Base-by-base conservation (phyloP, 2,113 vertebrate species). In the Pristiophorus japonicus region DNA sequence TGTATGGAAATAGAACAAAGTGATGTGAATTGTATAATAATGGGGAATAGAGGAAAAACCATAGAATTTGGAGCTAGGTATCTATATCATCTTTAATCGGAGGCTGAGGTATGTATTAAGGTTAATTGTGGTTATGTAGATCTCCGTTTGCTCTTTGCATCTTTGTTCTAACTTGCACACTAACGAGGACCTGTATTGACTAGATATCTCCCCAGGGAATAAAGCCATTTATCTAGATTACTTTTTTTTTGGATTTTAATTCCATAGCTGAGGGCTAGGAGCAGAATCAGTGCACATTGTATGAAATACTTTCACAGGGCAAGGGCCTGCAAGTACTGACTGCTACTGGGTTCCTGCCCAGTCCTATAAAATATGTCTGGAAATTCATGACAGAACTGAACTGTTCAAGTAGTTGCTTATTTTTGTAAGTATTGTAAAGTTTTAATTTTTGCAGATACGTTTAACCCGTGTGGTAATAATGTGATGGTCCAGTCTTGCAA, bases 111-210 rank as follows among this genome's bases (percentile, higher is more conserved):
- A 94, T 27, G 93, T 34, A 94, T 94, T 94, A 94, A 70, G 93
- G 27, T 94, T 94, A 94, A 70, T 94, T 94, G 93, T 94, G 93
- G 93, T 94, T 73, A 94, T 70, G 65, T 51, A 70, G 65, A 67
- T 94, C 42, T 62, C 93, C 34, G 93, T 94, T 94, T 94, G 93
- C 66, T 94, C 42, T 67, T 70, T 94, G 65, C 65, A 94, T 70
- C 93, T 98, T 97, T 98, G 98, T 99, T 96, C 97, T 96, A 98
- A 98, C 98, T 98, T 98, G 98, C 98, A 97, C 97, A 90, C 96
- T 85, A 70, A 97, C 96, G 70, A 96, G 97, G 96, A 97, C 96
- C 67, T 97, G 97, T 98, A 98, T 97, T 97, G 97, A 98, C 97
- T 98, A 96, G 97, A 97, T 98, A 97, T 97, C 97, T 97, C 97